Evolutionary conservation across 2,113 vertebrate genomes (phyloP).

Genomic region (Mus spicilegus): DNA sequence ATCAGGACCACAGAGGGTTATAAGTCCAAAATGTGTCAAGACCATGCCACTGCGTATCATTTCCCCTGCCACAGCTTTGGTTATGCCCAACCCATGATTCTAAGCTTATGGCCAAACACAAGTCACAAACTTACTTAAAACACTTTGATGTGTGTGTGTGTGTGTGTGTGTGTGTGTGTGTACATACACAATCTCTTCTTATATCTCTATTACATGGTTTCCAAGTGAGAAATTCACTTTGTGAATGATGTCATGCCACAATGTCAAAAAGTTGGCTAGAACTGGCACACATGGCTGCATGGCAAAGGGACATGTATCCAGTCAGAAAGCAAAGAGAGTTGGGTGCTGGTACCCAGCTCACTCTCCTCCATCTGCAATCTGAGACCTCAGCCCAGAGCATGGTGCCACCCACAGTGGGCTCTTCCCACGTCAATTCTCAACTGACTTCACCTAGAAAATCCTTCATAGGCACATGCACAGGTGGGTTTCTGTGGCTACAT

Average conservation of each 20-base stretch:
- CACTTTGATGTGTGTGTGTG: background rate
- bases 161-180: too few species aligned
- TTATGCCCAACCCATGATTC: background rate
- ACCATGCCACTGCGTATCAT: background rate
- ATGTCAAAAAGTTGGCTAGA: background rate
- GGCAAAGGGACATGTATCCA: background rate
- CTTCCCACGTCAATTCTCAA: background rate
- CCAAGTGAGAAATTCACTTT: background rate
- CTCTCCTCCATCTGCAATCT: background rate
- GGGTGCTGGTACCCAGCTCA: too few species aligned
- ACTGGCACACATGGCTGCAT: background rate
- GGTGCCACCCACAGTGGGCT: background rate
- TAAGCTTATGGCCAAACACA: background rate
- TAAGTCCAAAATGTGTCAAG: background rate
- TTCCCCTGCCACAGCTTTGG: background rate
- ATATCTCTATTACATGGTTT: background rate
- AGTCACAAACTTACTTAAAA: background rate
- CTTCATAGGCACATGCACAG: background rate
- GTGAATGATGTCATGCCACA: background rate
- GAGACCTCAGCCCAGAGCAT: background rate
- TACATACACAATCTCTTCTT: background rate
- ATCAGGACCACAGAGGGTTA: background rate
- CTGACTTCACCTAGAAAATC: background rate
- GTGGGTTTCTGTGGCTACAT: background rate
- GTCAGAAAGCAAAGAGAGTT: background rate